Percentiles rank a stretch among this genome's conserved stretches.
These are phyloP conservation scores for Pseudorhombus dupliciocellatus DNA, from an alignment of 2,113 vertebrate species.

Conservation along the genomic window DNA sequence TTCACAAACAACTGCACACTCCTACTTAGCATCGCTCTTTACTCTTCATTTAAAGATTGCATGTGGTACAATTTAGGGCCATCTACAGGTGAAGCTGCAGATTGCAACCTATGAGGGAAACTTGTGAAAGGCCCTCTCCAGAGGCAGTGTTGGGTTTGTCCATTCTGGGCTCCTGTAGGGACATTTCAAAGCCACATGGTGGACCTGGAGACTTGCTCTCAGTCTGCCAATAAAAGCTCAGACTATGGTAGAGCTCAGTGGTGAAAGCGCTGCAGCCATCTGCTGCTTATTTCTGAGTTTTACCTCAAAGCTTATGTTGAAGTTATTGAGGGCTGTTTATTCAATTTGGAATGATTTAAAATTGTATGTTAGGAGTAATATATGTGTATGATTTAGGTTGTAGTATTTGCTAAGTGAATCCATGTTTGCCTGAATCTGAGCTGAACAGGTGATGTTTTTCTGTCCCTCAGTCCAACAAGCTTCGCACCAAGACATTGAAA, in stretches of 20 bases:
- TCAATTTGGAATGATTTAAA: background rate
- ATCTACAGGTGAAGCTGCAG: background rate
- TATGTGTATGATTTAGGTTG: background rate
- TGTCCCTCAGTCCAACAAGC: slow-evolving; percentile 88
- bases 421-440: background rate
- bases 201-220: too few species aligned
- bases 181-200: too few species aligned
- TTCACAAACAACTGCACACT: background rate
- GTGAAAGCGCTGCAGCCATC: too few species aligned
- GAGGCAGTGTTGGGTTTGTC: background rate
- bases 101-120: background rate
- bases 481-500: slow-evolving; percentile 92
- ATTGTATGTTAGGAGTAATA: background rate
- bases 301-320: background rate
- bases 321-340: background rate
- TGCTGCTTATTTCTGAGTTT: background rate
- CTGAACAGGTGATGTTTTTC: background rate
- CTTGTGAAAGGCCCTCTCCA: background rate
- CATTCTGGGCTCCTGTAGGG: background rate
- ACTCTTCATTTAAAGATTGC: background rate
- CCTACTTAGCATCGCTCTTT: background rate
- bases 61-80: background rate
- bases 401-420: background rate
- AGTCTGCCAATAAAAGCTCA: too few species aligned
- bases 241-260: too few species aligned